These are phyloP conservation scores for Avahi laniger DNA, from an alignment of 2,797 vertebrate genomes.

Conservation along the genomic window DNA sequence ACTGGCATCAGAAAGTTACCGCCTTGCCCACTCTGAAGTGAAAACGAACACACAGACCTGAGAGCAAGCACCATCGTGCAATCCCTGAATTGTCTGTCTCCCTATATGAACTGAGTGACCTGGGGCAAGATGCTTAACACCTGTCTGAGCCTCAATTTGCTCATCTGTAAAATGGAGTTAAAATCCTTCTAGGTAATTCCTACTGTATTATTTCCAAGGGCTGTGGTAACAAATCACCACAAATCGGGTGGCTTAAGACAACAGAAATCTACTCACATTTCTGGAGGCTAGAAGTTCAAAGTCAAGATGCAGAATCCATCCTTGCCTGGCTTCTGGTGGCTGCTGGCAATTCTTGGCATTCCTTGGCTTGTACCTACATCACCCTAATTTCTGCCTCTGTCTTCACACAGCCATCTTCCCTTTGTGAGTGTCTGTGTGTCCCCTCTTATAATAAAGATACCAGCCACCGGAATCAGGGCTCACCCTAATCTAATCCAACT, in stretches of 20 bases:
- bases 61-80: too few relatives aligned
- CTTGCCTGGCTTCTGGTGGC: neutral
- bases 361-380: neutral
- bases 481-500: neutral
- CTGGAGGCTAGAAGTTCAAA: neutral
- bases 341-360: neutral
- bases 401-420: neutral
- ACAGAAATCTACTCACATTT: neutral
- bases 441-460: neutral
- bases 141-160: neutral
- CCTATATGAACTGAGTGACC: neutral
- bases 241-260: neutral
- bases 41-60: neutral
- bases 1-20: neutral
- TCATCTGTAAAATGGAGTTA: neutral
- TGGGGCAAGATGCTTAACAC: too few relatives aligned
- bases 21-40: neutral
- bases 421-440: neutral
- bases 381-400: neutral
- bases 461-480: neutral
- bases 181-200: neutral
- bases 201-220: neutral
- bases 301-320: neutral
- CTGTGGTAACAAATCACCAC: neutral
- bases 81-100: neutral